Base-by-base conservation (phyloP, 2,888 invertebrate species). In the Ophion ellenae region DNA sequence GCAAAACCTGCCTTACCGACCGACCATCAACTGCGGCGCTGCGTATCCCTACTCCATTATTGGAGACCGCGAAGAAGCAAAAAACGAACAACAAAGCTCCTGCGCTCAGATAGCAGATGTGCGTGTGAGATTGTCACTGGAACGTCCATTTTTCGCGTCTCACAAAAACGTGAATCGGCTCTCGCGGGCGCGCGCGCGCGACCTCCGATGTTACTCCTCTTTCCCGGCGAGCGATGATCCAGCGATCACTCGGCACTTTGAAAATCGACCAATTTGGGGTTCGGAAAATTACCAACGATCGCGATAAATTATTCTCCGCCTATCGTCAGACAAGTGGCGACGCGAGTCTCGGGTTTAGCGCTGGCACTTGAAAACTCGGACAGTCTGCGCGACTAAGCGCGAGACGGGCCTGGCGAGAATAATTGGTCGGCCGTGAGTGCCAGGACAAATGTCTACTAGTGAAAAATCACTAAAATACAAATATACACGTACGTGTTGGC, bases 1-100 rank as follows among this genome's bases (percentile, higher is more conserved):
- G 6, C 57, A 32, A 66, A 80, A 84, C 14, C 84, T 77, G 3
- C 53, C 71, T 84, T 84, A 84, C 84, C 84, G 70, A 80, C 80
- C 66, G 81, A 66, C 71, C 28, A n/a, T 36, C 17, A 11, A 61
- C 79, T 20, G 53, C 10, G 11, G 4, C 36, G 14, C 53, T 47
- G 14, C 57, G 64, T 64, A 28, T 28, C 53, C 76, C 76, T 66
- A 53, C 64, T 11, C 66, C 20, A 24, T 63, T 63, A 32, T 66
- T 66, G 24, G 20, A 24, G 53, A 20, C n/a, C 53, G 17, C 28
- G 28, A 20, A 36, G n/a, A 7, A 40, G 17, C 17, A 59, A 59
- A 20, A 20, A 40, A 45, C 14, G 11, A 32, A 59, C 24, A 24
- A 24, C 17, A 63, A 40, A 74, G 57, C 20, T 14, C 36, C 61